These are phyloP conservation scores for Nesospiza acunhae DNA, from an alignment of 2,113 vertebrate species.

Conservation along the genomic window DNA sequence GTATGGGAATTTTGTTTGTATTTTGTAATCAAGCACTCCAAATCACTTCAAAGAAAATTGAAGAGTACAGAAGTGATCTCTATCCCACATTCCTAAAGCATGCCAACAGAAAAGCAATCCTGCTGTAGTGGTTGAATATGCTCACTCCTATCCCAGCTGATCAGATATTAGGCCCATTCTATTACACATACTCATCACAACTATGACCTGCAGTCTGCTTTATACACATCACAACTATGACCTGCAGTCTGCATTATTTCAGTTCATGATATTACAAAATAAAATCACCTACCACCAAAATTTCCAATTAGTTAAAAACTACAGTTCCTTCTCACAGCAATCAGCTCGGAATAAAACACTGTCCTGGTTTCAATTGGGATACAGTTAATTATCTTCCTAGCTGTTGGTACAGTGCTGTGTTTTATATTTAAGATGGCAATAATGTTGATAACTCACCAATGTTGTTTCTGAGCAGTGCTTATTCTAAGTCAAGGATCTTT, in stretches of 20 bases:
- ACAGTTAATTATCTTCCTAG: background rate
- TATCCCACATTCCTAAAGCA: background rate
- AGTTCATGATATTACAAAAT: background rate
- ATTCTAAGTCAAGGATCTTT: background rate
- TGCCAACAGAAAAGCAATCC: background rate
- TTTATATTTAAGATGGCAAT: background rate
- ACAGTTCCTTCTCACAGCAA: background rate
- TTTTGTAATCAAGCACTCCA: background rate
- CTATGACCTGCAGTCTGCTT: background rate
- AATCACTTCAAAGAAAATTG: background rate
- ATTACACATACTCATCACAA: background rate
- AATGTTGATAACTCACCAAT: background rate
- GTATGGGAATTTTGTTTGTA: background rate
- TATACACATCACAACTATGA: background rate
- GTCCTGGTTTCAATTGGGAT: background rate
- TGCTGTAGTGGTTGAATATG: background rate
- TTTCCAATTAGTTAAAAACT: background rate
- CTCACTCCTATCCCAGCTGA: background rate
- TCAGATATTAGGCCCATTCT: background rate
- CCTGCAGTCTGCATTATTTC: background rate
- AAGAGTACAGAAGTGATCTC: background rate
- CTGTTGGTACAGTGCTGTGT: no score
- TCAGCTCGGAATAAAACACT: background rate
- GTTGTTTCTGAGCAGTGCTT: background rate
- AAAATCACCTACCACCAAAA: background rate